A percentile compares a stretch with the other conserved stretches of the same genome.
These are phyloP conservation scores for Archips crataeganus DNA, from an alignment of 2,888 invertebrate species.

Conservation along the genomic window DNA sequence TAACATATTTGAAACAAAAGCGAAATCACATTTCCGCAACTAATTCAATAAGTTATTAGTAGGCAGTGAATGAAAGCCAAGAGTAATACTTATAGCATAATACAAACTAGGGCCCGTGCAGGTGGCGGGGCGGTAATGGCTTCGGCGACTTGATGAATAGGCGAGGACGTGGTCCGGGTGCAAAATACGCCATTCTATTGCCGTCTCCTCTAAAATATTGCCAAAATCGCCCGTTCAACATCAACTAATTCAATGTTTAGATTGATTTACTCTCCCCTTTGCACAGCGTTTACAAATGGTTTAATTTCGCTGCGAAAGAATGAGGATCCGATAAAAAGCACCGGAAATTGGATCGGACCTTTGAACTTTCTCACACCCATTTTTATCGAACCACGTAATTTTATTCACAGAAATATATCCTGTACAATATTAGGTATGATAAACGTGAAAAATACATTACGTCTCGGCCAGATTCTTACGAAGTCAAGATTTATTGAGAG, in stretches of 20 bases:
- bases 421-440: slow-evolving; percentile 42
- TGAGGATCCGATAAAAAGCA: slow-evolving; percentile 48
- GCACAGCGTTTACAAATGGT: slow-evolving; percentile 74
- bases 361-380: slow-evolving; percentile 17
- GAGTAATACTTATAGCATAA: slow-evolving; percentile 71
- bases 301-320: slow-evolving; percentile 71
- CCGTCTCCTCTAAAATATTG: slow-evolving; percentile 77
- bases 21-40: slow-evolving; percentile 30
- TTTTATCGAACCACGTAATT: slow-evolving; percentile 26
- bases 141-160: slow-evolving; percentile 80
- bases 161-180: slow-evolving; percentile 73
- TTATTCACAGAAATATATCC: slow-evolving; percentile 36
- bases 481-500: slow-evolving; percentile 79
- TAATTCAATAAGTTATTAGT: slow-evolving; percentile 69
- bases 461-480: slow-evolving; percentile 69
- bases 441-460: slow-evolving; percentile 46
- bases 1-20: slow-evolving; percentile 9
- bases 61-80: slow-evolving; percentile 65
- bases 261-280: slow-evolving; percentile 74
- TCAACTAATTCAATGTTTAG: slow-evolving; percentile 81
- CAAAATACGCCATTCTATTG: slow-evolving; percentile 75
- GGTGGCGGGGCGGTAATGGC: slow-evolving; percentile 80
- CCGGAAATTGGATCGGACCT: slow-evolving; percentile 36
- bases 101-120: slow-evolving; percentile 75
- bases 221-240: slow-evolving; percentile 78